Evolutionary conservation across 2,113 vertebrate genomes (phyloP), one percentile per base, ranked within the genome.

Genomic region (Daubentonia madagascariensis): DNA sequence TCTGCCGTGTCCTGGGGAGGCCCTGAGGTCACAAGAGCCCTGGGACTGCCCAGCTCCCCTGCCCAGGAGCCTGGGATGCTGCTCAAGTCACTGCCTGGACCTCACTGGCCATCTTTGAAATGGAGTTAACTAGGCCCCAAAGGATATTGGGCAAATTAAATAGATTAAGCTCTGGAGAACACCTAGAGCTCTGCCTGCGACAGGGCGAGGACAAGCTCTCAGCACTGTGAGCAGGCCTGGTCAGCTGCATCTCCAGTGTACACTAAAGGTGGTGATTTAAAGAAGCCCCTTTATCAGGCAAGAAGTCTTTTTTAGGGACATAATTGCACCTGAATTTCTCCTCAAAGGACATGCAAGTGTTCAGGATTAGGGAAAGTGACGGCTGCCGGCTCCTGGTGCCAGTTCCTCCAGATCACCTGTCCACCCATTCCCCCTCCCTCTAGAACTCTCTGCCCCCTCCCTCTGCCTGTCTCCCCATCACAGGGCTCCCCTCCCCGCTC

Each of bases 1-100:
- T 14, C 13, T 0, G 0, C 8, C 35, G 22, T 0, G 0, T 63
- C 48, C 61, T 5, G 1, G 6, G 35, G 37, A 22, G 43, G 37
- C 32, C 30, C 11, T 68, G 57, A 80, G 40, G 35, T 57, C 48
- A 67, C 48, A 8, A 20, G 43, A 63, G 43, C 35, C 72, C 52
- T n/a, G 25, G 22, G 35, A 40, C 61, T 10, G 6, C 12, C 11
- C 52, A 5, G 72, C n/a, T 20, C 40, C n/a, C 35, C 48, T 11
- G 16, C 9, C 8, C 59, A 12, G 50, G 57, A 37, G 57, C 13
- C 73, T 14, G 57, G 20, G 45, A 23, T 0, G 14, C 32, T 25
- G 76, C 37, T 70, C 37, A 11, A 1, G 43, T 22, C 65, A 13
- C 76, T 22, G 63, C 59, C 72, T 30, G 23, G 45, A 9, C 10